Conservation (phyloP, 2,113 vertebrate species). For the Podarcis muralis region DNA sequence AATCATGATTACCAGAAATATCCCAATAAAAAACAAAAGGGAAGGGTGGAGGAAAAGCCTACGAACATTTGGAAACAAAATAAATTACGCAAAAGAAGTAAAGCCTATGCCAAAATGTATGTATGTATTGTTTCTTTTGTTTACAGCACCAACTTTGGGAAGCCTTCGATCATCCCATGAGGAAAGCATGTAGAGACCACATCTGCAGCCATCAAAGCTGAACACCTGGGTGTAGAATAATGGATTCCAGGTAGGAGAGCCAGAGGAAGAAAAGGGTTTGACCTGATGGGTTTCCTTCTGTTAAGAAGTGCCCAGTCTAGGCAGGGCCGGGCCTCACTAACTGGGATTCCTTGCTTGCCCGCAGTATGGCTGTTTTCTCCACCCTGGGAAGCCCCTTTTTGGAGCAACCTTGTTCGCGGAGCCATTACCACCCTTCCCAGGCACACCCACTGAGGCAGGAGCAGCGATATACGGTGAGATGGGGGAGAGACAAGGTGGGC, state of each 20-base stretch:
- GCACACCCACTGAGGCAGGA: slow-evolving; percentile 56
- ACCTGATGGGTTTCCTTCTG: neutral
- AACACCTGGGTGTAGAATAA: neutral
- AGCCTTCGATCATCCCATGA: neutral
- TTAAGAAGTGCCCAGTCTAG: neutral
- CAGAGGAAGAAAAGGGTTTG: neutral
- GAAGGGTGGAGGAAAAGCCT: neutral
- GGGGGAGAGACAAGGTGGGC: neutral
- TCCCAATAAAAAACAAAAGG: too few relatives aligned
- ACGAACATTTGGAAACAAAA: neutral
- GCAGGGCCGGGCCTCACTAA: neutral
- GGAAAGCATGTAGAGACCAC: neutral
- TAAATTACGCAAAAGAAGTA: neutral
- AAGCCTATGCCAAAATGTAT: neutral
- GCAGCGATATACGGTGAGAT: slow-evolving; percentile 65
- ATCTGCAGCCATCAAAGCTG: neutral
- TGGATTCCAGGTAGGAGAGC: slow-evolving; percentile 7
- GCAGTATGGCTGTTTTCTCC: slow-evolving; percentile 71
- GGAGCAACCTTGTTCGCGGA: slow-evolving; percentile 40
- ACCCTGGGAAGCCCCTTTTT: slow-evolving; percentile 68
- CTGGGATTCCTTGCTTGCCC: slow-evolving; percentile 13
- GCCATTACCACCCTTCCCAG: slow-evolving; percentile 67
- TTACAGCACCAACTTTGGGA: neutral
- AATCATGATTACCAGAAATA: neutral
- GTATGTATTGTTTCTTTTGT: neutral